Conservation (phyloP, 2,888 invertebrate genomes). For the Diploptera punctata region DNA sequence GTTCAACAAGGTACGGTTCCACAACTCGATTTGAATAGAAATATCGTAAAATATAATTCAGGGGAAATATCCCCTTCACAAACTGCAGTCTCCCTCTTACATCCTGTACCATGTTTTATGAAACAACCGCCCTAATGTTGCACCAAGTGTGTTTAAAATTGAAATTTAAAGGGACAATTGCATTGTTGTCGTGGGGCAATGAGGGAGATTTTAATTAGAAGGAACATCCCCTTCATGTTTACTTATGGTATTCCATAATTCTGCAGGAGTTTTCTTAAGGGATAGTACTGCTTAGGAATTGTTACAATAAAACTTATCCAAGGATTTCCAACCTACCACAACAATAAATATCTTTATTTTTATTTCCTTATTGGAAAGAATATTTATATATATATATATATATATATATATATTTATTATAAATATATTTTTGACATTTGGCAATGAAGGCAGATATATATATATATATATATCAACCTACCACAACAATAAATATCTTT, state of each 20-base stretch:
- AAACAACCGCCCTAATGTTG: neutral
- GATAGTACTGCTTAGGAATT: too few species aligned
- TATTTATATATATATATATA: too few species aligned
- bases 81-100: neutral
- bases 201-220: neutral
- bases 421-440: too few species aligned
- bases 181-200: neutral
- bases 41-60: neutral
- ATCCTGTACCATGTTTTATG: neutral
- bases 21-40: neutral
- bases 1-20: neutral
- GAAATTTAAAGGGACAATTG: neutral
- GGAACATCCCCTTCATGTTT: neutral
- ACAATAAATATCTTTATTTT: too few species aligned
- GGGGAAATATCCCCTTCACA: neutral
- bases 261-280: neutral
- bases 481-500: too few species aligned
- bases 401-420: too few species aligned
- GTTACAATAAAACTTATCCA: too few species aligned
- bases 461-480: too few species aligned
- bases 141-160: neutral
- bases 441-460: too few species aligned
- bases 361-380: too few species aligned
- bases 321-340: too few species aligned
- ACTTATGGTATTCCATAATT: neutral